These are phyloP conservation scores for Sclerurus mexicanus DNA, from an alignment of 2,113 vertebrate genomes.

Conservation along the genomic window DNA sequence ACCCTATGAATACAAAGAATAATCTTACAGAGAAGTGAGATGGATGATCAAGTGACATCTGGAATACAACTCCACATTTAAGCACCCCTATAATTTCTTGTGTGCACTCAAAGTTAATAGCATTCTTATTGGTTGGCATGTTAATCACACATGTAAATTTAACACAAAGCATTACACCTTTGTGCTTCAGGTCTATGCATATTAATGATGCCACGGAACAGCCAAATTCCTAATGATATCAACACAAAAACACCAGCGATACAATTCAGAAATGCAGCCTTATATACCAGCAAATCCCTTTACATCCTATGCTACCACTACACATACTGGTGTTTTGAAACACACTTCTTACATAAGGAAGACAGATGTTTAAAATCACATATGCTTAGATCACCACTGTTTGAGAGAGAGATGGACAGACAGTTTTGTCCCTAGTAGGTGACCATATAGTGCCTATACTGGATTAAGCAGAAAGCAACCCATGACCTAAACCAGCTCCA, in stretches of 20 bases:
- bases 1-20: not conserved
- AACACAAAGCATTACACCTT: not conserved
- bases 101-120: not conserved
- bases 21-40: not conserved
- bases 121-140: not conserved
- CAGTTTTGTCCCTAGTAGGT: not conserved
- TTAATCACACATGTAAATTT: not conserved
- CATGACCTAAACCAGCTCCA: not conserved
- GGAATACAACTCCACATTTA: not conserved
- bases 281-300: not conserved
- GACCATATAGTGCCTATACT: rapidly evolving
- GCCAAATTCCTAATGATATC: not conserved
- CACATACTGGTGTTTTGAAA: not conserved
- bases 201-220: not conserved
- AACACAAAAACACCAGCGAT: not conserved
- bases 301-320: not conserved
- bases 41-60: not conserved
- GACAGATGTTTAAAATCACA: not conserved
- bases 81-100: not conserved
- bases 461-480: not conserved
- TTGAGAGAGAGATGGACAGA: not conserved
- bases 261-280: not conserved
- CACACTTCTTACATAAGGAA: not conserved
- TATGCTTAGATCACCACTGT: not conserved
- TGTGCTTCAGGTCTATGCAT: not conserved